phyloP scores from a whole-genome alignment of 2,888 invertebrate species.

The Euplagia quadripunctaria region DNA sequence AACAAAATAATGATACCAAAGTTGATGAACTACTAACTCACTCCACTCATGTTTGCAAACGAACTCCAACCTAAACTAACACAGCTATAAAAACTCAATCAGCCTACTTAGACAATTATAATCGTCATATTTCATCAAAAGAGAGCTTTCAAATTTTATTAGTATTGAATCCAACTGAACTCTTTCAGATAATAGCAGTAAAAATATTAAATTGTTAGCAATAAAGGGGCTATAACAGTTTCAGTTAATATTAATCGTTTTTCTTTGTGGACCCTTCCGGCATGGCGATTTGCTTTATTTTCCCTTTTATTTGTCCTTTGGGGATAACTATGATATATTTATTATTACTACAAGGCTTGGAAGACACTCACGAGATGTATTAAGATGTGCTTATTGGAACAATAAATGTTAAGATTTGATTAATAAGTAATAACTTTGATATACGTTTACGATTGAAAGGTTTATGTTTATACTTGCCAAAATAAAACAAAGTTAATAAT shows the following conservation, averaged over 20 bases:
- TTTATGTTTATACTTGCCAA: background rate
- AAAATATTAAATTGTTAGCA: conserved; percentile 81
- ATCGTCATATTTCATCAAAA: conserved; percentile 48
- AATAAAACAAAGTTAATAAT: background rate
- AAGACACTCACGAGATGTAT: conserved; percentile 84
- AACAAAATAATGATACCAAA: background rate
- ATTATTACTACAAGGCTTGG: conserved; percentile 80
- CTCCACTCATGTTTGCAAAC: background rate
- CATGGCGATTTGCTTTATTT: conserved; percentile 83
- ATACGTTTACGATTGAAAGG: conserved; percentile 10
- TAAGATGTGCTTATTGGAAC: conserved; percentile 71
- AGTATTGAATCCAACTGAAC: conserved; percentile 73
- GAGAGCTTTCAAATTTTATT: conserved; percentile 53
- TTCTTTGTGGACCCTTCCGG: conserved; percentile 85
- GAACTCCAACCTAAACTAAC: background rate
- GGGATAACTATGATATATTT: conserved; percentile 86
- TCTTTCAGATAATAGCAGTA: conserved; percentile 78
- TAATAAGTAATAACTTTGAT: conserved; percentile 33
- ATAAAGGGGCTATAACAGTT: conserved; percentile 83
- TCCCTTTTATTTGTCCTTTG: conserved; percentile 82
- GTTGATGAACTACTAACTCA: background rate
- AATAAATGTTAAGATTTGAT: conserved; percentile 49
- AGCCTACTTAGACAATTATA: conserved; percentile 47
- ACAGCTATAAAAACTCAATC: conserved; percentile 22
- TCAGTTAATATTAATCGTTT: conserved; percentile 87